Evolutionary conservation across 2,888 invertebrate species (phyloP).

Genomic region (Oxyscelio sp.): DNA sequence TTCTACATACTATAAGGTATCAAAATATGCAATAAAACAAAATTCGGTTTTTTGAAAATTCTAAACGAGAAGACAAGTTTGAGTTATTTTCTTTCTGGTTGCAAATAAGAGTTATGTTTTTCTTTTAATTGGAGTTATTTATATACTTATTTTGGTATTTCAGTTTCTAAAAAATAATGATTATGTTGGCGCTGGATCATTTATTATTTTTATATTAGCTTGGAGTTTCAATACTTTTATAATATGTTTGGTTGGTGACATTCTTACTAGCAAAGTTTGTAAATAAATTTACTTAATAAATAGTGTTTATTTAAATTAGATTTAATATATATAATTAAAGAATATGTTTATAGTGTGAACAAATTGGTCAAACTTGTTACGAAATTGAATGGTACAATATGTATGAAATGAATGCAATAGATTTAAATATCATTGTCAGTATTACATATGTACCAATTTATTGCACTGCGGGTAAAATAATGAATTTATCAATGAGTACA

Average conservation of each 20-base stretch:
- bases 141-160: too few species aligned
- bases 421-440: slow-evolving; percentile 77
- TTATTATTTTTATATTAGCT: slow-evolving; percentile 34
- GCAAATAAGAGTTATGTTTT: too few species aligned
- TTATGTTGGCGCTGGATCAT: slow-evolving; percentile 24
- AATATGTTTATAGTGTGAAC: slow-evolving; percentile 69
- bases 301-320: too few species aligned
- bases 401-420: slow-evolving; percentile 67
- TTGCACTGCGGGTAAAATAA: slow-evolving; percentile 80
- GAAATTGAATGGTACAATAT: slow-evolving; percentile 80
- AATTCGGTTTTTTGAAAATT: too few species aligned
- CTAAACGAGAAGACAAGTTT: too few species aligned
- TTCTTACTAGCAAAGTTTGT: slow-evolving; percentile 40
- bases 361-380: slow-evolving; percentile 78
- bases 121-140: too few species aligned
- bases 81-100: too few species aligned
- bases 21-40: too few species aligned
- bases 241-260: slow-evolving; percentile 60
- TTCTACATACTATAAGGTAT: too few species aligned
- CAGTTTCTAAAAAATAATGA: slow-evolving; percentile 30
- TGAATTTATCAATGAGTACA: slow-evolving; percentile 78
- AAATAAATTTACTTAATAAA: not conserved
- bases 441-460: slow-evolving; percentile 76
- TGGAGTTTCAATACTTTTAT: slow-evolving; percentile 62
- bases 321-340: too few species aligned